Evolutionary conservation across 2,113 vertebrate genomes (phyloP).

Genomic region (Falco punctatus): DNA sequence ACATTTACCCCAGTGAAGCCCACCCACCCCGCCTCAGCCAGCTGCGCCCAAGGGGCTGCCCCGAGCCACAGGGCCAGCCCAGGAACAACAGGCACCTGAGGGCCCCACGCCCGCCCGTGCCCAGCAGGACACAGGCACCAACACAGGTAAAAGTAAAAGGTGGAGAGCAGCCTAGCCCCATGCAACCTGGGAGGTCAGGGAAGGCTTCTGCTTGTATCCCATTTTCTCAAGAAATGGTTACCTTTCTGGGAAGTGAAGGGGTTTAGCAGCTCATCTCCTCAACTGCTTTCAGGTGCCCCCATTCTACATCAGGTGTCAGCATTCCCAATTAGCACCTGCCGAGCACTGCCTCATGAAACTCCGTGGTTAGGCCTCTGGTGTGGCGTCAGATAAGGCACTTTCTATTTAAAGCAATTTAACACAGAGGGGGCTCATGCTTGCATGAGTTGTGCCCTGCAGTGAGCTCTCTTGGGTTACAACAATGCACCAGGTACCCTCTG

Average conservation of each 20-base stretch:
- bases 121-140: accelerated
- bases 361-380: accelerated
- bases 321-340: neutral
- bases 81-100: neutral
- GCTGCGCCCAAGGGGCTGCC: neutral
- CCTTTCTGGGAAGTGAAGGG: neutral
- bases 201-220: neutral
- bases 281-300: neutral
- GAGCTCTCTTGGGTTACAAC: neutral
- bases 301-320: neutral
- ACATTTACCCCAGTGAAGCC: neutral
- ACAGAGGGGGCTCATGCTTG: accelerated
- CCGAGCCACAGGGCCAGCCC: accelerated
- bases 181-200: accelerated
- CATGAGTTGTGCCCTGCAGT: neutral
- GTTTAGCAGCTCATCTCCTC: neutral
- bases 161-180: accelerated
- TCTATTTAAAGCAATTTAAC: neutral
- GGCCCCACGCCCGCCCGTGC: too few species aligned
- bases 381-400: neutral
- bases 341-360: accelerated
- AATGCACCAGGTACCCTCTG: neutral
- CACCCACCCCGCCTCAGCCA: neutral
- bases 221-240: accelerated
- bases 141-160: accelerated